Percentiles rank a stretch among this genome's conserved stretches.
These are phyloP conservation scores for Kryptolebias ocellatus DNA, from an alignment of 2,797 vertebrate genomes.

Conservation along the genomic window DNA sequence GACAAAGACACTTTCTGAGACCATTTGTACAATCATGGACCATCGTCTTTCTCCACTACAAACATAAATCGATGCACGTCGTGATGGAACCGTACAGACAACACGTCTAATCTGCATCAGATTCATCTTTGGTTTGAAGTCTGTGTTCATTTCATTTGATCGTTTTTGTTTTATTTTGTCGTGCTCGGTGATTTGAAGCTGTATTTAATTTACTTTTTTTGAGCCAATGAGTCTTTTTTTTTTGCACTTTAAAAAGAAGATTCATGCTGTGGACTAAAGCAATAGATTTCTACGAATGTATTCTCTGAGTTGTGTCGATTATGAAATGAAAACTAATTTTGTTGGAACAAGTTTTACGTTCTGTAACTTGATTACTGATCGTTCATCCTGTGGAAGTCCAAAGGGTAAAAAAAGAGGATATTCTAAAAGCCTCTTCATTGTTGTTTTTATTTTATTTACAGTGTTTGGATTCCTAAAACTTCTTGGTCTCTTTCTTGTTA, in stretches of 20 bases:
- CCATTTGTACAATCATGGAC: constrained; percentile 13
- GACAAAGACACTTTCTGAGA: not conserved
- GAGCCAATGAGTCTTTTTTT: constrained; percentile 47
- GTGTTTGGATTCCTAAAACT: not conserved
- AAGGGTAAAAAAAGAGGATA: not conserved
- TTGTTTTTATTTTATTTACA: no score
- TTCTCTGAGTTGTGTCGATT: constrained; percentile 18
- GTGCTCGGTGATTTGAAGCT: constrained; percentile 33
- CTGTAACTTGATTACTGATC: constrained; percentile 24
- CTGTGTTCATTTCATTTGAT: constrained; percentile 9
- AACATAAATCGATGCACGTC: constrained; percentile 33
- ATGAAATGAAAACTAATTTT: constrained; percentile 16
- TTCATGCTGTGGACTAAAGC: constrained; percentile 62
- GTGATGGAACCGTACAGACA: constrained; percentile 14
- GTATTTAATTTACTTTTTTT: constrained; percentile 44
- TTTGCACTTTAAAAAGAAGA: constrained; percentile 69
- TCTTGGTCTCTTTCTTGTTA: constrained; percentile 2
- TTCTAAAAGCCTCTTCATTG: constrained; percentile 11
- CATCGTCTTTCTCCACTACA: constrained; percentile 3
- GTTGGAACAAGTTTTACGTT: constrained; percentile 17
- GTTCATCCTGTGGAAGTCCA: not conserved
- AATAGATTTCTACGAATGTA: constrained; percentile 62
- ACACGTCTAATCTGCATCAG: constrained; percentile 23
- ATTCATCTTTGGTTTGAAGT: constrained; percentile 31
- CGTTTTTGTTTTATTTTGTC: constrained; percentile 24